A percentile compares a stretch with the other conserved stretches of the same genome.
Conservation (phyloP, 2,113 vertebrate species). For the Lipophrys pholis region DNA sequence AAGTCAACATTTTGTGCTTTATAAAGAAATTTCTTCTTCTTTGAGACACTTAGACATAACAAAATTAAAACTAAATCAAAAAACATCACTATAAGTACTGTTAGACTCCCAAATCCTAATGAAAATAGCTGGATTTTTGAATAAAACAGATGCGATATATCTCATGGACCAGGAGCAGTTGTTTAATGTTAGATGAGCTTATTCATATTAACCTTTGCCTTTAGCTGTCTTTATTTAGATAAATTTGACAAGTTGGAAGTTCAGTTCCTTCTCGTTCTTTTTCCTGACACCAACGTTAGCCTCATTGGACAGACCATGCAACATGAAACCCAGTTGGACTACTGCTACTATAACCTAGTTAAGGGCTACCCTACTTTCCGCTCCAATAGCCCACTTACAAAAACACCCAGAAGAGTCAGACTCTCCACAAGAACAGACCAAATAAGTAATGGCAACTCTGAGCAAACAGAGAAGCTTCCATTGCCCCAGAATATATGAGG, state of each 20-base stretch:
- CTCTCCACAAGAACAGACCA: constrained; percentile 60
- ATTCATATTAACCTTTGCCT: not conserved
- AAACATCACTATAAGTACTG: too few relatives aligned
- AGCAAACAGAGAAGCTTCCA: constrained; percentile 52
- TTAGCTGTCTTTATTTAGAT: not conserved
- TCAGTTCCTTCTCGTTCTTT: constrained; percentile 7
- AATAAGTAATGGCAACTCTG: constrained; percentile 71
- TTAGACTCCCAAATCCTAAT: too few relatives aligned
- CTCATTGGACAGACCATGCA: constrained; percentile 58
- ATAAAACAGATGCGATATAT: too few relatives aligned
- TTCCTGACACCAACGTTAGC: constrained; percentile 46
- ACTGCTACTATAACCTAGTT: constrained; percentile 66
- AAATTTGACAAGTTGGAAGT: constrained; percentile 6
- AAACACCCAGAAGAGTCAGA: constrained; percentile 69
- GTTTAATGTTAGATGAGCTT: too few relatives aligned
- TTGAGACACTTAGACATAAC: too few relatives aligned
- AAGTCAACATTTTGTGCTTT: too few relatives aligned
- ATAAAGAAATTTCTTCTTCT: too few relatives aligned
- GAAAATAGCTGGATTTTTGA: too few relatives aligned
- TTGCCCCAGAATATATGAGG: constrained; percentile 52
- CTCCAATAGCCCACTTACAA: constrained; percentile 75
- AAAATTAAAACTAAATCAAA: too few relatives aligned
- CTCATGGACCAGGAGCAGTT: too few relatives aligned
- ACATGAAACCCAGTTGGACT: constrained; percentile 40
- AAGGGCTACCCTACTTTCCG: constrained; percentile 73